Conservation (phyloP, 1,140 invertebrate genomes). For the Physella acuta region DNA sequence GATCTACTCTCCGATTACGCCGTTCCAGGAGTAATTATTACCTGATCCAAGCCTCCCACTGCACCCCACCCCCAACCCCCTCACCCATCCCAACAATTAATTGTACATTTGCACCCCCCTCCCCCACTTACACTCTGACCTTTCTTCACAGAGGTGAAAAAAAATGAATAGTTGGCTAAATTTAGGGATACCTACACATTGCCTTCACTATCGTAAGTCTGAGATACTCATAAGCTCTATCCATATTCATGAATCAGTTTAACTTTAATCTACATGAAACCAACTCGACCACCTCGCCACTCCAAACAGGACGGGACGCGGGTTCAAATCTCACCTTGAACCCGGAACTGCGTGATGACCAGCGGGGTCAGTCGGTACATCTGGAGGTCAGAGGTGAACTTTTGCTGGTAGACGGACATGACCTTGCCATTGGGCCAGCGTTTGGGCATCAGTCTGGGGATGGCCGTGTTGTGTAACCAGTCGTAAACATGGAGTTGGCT, state of each 20-base stretch:
- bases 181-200: too few species aligned
- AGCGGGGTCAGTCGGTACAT: slow-evolving; percentile 13
- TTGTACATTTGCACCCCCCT: neutral
- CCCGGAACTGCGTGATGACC: neutral
- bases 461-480: neutral
- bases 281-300: too few species aligned
- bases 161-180: too few species aligned
- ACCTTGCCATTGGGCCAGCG: neutral
- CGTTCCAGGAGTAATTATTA: neutral
- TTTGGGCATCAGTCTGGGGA: slow-evolving; percentile 2
- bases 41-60: neutral
- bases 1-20: too few species aligned
- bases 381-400: slow-evolving; percentile 10
- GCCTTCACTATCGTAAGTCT: neutral
- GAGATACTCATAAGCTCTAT: neutral
- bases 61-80: too few species aligned
- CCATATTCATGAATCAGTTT: too few species aligned
- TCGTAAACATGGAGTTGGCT: neutral
- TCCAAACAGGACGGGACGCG: neutral
- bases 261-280: neutral
- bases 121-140: neutral
- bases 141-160: neutral
- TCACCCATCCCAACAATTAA: neutral
- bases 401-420: slow-evolving; percentile 15
- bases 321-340: neutral